Percentiles rank a stretch among this genome's conserved stretches.
These are phyloP conservation scores for Steinernema scapterisci DNA, from an alignment of 2,888 invertebrate species.

Conservation along the genomic window DNA sequence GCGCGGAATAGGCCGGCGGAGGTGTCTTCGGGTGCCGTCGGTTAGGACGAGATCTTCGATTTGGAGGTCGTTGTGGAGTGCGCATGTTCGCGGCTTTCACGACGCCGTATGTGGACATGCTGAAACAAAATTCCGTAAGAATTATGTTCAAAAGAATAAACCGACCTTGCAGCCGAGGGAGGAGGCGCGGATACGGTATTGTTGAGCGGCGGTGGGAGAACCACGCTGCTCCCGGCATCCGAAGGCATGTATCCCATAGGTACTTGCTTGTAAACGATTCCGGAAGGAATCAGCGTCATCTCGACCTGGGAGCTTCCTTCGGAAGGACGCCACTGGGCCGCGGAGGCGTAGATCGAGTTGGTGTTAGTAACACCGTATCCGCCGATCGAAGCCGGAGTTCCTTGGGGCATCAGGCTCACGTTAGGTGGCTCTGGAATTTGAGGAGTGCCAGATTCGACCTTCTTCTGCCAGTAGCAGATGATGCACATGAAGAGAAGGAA, in stretches of 20 bases:
- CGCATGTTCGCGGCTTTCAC: slow-evolving; percentile 43
- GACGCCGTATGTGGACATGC: slow-evolving; percentile 46
- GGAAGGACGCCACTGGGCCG: background rate
- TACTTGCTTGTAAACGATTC: background rate
- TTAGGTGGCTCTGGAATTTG: slow-evolving; percentile 4
- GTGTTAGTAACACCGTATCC: slow-evolving; percentile 2
- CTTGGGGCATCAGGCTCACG: slow-evolving; percentile 11
- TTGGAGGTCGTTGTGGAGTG: background rate
- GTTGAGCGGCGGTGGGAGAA: slow-evolving; percentile 28
- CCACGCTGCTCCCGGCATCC: slow-evolving; percentile 16
- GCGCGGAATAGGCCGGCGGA: slow-evolving; percentile 8
- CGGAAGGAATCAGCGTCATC: background rate
- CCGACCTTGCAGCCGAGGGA: slow-evolving; percentile 43
- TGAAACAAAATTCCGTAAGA: too few relatives aligned
- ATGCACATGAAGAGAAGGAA: slow-evolving; percentile 28
- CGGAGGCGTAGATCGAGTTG: background rate
- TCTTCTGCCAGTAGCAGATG: slow-evolving; percentile 34
- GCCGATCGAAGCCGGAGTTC: background rate
- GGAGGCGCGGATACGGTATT: slow-evolving; percentile 41
- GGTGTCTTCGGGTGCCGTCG: background rate
- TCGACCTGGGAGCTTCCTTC: slow-evolving; percentile 7
- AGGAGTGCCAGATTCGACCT: background rate
- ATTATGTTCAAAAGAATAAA: too few relatives aligned
- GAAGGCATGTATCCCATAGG: background rate
- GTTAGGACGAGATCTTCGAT: background rate